phyloP scores from a whole-genome alignment of 2,888 invertebrate species.

The Parasteatoda lunata region DNA sequence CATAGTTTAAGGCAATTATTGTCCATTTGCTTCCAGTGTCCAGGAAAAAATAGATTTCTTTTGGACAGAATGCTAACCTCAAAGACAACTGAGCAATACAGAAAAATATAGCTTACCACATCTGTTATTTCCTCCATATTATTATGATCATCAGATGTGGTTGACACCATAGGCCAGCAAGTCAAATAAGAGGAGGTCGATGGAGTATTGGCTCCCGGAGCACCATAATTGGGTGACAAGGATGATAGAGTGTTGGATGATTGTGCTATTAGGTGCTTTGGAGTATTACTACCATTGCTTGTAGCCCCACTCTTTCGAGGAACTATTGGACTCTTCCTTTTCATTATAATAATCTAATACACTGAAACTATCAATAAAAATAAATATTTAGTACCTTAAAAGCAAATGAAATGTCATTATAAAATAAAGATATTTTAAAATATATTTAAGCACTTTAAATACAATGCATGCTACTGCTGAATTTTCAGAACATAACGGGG shows the following conservation, averaged over 20 bases:
- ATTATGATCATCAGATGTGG: constrained; percentile 37
- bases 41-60: too few species aligned
- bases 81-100: too few species aligned
- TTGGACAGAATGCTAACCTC: too few species aligned
- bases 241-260: constrained; percentile 55
- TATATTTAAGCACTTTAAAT: too few species aligned
- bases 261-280: constrained; percentile 58
- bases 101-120: constrained; percentile 24
- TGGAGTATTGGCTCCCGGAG: constrained; percentile 49
- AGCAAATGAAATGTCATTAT: too few species aligned
- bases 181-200: constrained; percentile 47
- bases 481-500: too few species aligned
- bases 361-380: background rate
- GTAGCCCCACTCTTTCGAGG: constrained; percentile 46
- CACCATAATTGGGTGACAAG: constrained; percentile 46
- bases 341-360: constrained; percentile 32
- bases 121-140: constrained; percentile 32
- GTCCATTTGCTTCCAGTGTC: too few species aligned
- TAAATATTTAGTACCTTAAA: background rate
- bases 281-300: constrained; percentile 56
- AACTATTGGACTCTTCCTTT: constrained; percentile 60
- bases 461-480: too few species aligned
- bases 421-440: too few species aligned
- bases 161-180: constrained; percentile 31
- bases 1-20: too few species aligned